Conservation (phyloP, 2,113 vertebrate species). For the Eclectus roratus region DNA sequence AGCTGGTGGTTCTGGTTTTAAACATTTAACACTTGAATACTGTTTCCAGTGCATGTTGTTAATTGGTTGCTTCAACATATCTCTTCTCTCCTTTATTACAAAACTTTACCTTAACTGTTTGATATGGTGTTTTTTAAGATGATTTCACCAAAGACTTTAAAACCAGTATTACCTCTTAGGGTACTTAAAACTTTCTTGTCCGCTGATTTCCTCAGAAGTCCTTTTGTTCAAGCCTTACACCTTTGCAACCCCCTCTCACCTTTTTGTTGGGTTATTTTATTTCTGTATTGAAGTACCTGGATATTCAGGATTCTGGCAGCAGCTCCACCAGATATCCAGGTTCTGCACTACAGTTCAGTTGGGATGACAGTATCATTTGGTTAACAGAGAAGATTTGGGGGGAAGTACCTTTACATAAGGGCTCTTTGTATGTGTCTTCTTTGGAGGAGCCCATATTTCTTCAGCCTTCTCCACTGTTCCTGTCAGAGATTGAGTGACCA, state of each 20-base stretch:
- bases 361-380: background rate
- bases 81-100: background rate
- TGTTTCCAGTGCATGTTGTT: background rate
- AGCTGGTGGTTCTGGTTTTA: background rate
- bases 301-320: background rate
- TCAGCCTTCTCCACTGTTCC: background rate
- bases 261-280: background rate
- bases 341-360: background rate
- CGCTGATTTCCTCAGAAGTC: background rate
- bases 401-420: background rate
- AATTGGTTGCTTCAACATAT: background rate
- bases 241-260: background rate
- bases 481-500: background rate
- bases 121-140: background rate
- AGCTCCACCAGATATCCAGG: background rate
- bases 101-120: background rate
- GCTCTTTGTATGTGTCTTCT: background rate
- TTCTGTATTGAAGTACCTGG: background rate
- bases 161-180: background rate
- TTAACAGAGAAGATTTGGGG: background rate
- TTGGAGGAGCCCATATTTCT: background rate
- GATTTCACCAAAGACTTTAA: background rate
- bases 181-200: background rate
- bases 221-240: background rate
- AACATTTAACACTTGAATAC: background rate